phyloP scores from a whole-genome alignment of 2,113 vertebrate species.

The Rhea pennata region DNA sequence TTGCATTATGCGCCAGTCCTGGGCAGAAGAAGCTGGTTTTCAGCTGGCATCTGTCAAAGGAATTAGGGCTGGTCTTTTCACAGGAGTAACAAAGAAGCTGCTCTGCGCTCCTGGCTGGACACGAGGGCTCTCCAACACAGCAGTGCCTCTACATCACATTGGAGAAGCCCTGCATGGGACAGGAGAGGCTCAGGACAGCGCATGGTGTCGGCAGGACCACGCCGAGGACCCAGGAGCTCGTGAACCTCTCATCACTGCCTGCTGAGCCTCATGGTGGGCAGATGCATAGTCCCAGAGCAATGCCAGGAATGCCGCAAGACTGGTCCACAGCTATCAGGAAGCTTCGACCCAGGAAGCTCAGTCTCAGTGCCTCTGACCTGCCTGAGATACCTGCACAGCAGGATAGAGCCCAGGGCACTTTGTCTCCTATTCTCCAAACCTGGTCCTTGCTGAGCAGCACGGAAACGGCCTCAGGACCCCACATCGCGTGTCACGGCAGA shows the following conservation, averaged over 20 bases:
- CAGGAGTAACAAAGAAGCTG: background rate
- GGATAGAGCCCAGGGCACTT: background rate
- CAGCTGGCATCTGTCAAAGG: background rate
- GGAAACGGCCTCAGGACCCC: background rate
- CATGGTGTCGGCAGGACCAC: background rate
- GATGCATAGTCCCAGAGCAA: background rate
- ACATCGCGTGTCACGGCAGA: background rate
- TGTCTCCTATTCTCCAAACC: background rate
- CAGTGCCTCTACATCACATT: background rate
- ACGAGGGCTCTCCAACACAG: background rate
- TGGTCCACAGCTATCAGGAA: background rate
- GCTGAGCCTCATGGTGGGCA: accelerated
- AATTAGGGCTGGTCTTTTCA: background rate
- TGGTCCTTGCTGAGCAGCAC: background rate
- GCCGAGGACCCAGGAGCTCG: background rate
- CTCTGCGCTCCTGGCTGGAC: background rate
- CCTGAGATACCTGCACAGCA: background rate
- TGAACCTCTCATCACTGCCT: background rate
- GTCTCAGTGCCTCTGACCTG: background rate
- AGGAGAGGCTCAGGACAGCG: too few species aligned
- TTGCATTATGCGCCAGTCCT: background rate
- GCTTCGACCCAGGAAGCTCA: too few species aligned
- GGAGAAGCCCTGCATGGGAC: background rate
- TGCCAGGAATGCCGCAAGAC: background rate
- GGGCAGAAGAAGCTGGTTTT: background rate